Conservation (phyloP, 2,797 vertebrate species). For the Xenopus petersii region DNA sequence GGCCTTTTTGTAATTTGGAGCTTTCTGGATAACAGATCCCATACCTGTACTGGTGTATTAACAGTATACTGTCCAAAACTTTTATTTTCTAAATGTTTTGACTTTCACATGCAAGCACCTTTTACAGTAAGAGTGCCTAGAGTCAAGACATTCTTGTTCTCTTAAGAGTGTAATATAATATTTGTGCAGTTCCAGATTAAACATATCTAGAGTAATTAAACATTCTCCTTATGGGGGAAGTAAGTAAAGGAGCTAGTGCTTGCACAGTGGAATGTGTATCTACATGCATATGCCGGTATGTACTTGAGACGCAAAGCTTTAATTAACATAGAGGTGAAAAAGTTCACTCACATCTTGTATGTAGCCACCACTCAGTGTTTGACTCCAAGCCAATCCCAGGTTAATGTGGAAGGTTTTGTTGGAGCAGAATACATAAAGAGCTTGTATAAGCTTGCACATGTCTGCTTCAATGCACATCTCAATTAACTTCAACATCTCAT, state of each 20-base stretch:
- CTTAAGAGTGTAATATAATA: constrained; percentile 19
- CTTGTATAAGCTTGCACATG: constrained; percentile 42
- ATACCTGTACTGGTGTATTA: no score
- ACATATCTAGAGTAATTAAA: constrained; percentile 3
- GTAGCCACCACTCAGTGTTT: constrained; percentile 36
- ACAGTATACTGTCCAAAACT: no score
- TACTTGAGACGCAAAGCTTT: constrained; percentile 37
- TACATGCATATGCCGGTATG: constrained; percentile 25
- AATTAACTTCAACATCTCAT: constrained; percentile 20
- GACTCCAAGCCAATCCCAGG: constrained; percentile 35
- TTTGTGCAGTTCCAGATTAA: constrained; percentile 22
- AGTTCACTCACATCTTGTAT: constrained; percentile 24
- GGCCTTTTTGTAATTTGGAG: no score
- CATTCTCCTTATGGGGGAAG: constrained; percentile 2
- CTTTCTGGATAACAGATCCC: no score
- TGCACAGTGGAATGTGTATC: constrained; percentile 19
- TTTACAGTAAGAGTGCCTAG: no score
- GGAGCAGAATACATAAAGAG: constrained; percentile 28
- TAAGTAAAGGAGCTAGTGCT: constrained; percentile 15
- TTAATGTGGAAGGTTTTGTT: constrained; percentile 25
- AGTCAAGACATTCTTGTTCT: no score
- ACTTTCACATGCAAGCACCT: no score
- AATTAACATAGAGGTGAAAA: constrained; percentile 43
- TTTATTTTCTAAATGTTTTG: no score
- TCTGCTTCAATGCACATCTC: constrained; percentile 16